phyloP scores from a whole-genome alignment of 2,888 invertebrate genomes.

The Stenchaetothrips biformis region DNA sequence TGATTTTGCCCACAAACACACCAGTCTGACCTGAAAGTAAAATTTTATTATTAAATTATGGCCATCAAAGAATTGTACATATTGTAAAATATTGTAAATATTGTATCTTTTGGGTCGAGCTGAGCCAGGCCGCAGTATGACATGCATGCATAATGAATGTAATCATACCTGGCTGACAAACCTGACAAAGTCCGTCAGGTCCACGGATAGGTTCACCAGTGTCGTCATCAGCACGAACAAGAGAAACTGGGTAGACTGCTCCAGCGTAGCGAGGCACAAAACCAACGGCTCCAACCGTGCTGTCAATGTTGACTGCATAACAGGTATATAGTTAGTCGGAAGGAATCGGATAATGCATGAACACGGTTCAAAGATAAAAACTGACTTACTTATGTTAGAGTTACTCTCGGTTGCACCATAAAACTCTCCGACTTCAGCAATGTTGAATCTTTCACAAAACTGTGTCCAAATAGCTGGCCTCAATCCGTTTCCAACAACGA shows the following conservation, averaged over 20 bases:
- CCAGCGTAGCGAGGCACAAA: slow-evolving; percentile 51
- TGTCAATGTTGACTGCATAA: slow-evolving; percentile 58
- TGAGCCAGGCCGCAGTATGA: neutral
- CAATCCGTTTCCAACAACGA: slow-evolving; percentile 91
- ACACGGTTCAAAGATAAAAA: neutral
- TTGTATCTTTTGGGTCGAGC: neutral
- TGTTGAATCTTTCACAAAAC: slow-evolving; percentile 67
- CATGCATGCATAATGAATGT: too few relatives aligned
- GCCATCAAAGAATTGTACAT: neutral
- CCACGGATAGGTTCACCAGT: slow-evolving; percentile 64
- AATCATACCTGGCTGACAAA: slow-evolving; percentile 62
- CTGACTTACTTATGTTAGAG: slow-evolving; percentile 53
- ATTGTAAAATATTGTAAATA: neutral
- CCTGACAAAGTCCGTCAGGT: slow-evolving; percentile 62
- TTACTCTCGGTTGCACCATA: slow-evolving; percentile 69
- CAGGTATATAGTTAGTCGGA: slow-evolving; percentile 16
- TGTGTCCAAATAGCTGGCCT: slow-evolving; percentile 87
- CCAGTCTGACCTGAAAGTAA: slow-evolving; percentile 69
- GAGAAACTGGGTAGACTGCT: slow-evolving; percentile 59
- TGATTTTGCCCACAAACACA: slow-evolving; percentile 70
- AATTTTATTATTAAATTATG: slow-evolving; percentile 18
- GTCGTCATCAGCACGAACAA: slow-evolving; percentile 59
- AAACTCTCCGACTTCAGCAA: slow-evolving; percentile 58
- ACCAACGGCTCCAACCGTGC: slow-evolving; percentile 62
- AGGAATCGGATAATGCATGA: neutral